Evolutionary conservation across 2,113 vertebrate species (phyloP).

Genomic region (Oryzias melastigma): DNA sequence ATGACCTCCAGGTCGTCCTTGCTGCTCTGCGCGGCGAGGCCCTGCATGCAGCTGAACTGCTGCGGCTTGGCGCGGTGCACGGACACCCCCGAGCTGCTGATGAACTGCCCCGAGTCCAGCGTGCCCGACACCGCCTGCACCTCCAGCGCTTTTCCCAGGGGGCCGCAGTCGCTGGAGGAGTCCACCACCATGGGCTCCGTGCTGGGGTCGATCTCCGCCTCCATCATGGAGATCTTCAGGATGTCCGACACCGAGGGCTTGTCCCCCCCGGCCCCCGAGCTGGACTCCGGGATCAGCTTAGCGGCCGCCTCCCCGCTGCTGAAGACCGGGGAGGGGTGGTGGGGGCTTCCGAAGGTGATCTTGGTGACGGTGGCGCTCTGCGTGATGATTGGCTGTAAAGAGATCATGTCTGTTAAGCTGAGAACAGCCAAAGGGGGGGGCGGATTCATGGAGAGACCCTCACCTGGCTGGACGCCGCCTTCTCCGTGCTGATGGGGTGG

Average conservation of each 20-base stretch:
- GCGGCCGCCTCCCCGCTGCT: constrained; percentile 77
- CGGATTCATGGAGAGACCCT: constrained; percentile 24
- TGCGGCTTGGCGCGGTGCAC: constrained; percentile 64
- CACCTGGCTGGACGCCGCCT: constrained; percentile 87
- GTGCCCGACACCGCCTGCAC: constrained; percentile 56
- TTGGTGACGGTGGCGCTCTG: constrained; percentile 93
- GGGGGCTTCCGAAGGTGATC: constrained; percentile 86
- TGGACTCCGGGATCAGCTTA: constrained; percentile 83
- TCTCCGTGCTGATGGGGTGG: constrained; percentile 87
- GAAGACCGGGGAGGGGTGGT: constrained; percentile 77
- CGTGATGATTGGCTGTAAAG: constrained; percentile 88
- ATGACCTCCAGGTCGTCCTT: constrained; percentile 82
- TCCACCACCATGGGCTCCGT: constrained; percentile 86
- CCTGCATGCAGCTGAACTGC: constrained; percentile 86
- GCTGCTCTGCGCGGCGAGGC: constrained; percentile 80
- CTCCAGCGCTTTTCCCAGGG: constrained; percentile 72
- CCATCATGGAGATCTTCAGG: constrained; percentile 97
- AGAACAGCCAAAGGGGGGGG: not conserved
- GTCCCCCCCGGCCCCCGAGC: constrained; percentile 76
- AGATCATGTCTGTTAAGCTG: not conserved
- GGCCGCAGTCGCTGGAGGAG: constrained; percentile 81
- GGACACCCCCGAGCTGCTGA: constrained; percentile 78
- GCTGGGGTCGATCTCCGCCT: constrained; percentile 91
- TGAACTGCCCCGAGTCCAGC: constrained; percentile 78
- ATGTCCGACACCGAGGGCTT: constrained; percentile 91